These are phyloP conservation scores for Eunapius fragilis DNA, from an alignment of 37 sponge, comb jelly and placozoan species.

Conservation along the genomic window DNA sequence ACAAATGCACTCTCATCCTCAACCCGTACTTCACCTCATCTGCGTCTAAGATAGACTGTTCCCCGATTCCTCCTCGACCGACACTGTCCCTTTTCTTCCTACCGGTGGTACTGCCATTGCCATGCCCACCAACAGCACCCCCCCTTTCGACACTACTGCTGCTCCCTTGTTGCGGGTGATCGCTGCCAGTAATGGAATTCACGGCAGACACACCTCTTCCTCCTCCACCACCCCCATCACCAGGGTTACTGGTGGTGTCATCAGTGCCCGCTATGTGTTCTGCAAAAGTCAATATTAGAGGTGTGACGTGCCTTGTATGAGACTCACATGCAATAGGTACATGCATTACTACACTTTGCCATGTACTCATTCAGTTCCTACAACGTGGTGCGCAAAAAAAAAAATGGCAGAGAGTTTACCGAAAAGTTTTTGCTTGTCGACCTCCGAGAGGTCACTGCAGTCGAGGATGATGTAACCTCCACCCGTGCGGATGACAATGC, in stretches of 20 bases:
- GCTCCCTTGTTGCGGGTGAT: not conserved
- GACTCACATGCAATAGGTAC: not conserved
- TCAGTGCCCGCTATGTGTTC: not conserved
- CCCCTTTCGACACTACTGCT: constrained; percentile 1
- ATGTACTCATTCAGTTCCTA: too few relatives aligned
- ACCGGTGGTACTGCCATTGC: not conserved
- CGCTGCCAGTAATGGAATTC: not conserved
- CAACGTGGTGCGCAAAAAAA: not conserved
- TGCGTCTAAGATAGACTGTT: not conserved
- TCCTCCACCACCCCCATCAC: not conserved
- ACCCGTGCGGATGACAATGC: constrained; percentile 71
- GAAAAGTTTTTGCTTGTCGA: not conserved
- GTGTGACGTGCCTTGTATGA: not conserved
- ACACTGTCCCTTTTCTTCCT: not conserved
- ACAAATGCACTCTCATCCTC: not conserved
- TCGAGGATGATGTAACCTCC: constrained; percentile 90
- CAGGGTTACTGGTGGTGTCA: not conserved
- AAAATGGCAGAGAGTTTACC: not conserved
- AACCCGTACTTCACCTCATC: not conserved
- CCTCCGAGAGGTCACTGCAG: constrained; percentile 2
- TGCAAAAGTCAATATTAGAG: not conserved
- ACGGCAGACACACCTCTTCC: not conserved
- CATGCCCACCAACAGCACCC: constrained; percentile 1
- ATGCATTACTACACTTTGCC: too few relatives aligned
- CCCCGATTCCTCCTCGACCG: not conserved